Evolutionary conservation across 2,797 vertebrate genomes (phyloP).

Genomic region (Microtus obscurus): DNA sequence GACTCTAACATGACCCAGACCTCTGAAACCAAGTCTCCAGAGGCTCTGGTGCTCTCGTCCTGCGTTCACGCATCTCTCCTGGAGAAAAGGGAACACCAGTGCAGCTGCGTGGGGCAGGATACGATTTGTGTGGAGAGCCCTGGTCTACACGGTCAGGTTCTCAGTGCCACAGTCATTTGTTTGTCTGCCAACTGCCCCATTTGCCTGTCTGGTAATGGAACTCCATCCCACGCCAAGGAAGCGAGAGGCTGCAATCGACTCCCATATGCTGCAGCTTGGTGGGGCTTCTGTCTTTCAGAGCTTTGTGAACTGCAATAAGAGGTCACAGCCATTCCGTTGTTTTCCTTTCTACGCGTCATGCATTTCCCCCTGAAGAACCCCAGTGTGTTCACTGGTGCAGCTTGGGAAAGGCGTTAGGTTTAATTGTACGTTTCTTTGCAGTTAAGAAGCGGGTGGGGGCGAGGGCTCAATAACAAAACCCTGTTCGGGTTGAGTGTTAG

Average conservation of each 20-base stretch:
- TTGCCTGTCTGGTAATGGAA: constrained; percentile 59
- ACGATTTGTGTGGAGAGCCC: neutral
- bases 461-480: neutral
- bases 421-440: constrained; percentile 14
- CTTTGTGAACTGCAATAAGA: constrained; percentile 36
- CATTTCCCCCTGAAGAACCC: constrained; percentile 61
- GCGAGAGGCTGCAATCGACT: constrained; percentile 13
- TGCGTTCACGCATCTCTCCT: neutral
- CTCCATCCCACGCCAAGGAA: neutral
- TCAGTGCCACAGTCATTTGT: neutral
- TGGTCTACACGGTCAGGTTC: neutral
- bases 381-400: neutral
- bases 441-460: neutral
- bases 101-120: neutral
- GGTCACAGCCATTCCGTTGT: constrained; percentile 44
- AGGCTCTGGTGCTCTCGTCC: neutral
- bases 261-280: constrained; percentile 16
- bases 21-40: neutral
- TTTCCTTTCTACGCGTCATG: neutral
- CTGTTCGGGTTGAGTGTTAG: neutral
- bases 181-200: constrained; percentile 22
- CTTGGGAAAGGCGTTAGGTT: neutral
- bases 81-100: neutral
- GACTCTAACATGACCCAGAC: neutral
- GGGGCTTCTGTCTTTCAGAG: neutral